Percentiles rank a stretch among this genome's conserved stretches.
phyloP scores from a whole-genome alignment of 2,113 vertebrate genomes.

The Tetrao urogallus region DNA sequence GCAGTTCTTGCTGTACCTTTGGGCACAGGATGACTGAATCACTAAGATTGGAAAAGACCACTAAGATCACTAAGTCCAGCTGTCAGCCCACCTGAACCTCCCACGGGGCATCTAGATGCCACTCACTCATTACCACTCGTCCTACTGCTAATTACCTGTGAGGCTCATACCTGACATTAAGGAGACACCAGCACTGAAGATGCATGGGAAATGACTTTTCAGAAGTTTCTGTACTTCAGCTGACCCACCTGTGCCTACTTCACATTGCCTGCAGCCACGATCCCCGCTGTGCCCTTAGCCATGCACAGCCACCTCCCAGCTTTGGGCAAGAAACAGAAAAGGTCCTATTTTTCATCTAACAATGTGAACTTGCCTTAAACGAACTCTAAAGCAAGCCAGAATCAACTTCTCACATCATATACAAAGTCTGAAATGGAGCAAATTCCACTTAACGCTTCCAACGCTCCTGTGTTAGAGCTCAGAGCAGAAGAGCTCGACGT shows the following conservation, averaged over 20 bases:
- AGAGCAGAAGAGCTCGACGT: fast-evolving
- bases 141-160: no score
- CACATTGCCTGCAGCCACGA: no score
- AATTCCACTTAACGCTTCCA: background rate
- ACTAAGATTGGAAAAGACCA: no score
- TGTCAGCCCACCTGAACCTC: no score
- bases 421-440: background rate
- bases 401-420: fast-evolving
- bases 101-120: no score
- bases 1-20: fast-evolving
- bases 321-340: fast-evolving
- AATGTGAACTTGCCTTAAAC: background rate
- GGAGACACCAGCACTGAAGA: background rate
- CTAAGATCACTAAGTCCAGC: no score
- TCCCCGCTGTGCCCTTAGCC: background rate
- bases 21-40: no score
- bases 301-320: background rate
- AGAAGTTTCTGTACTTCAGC: background rate
- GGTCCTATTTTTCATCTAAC: fast-evolving
- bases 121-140: no score
- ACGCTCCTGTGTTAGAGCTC: fast-evolving
- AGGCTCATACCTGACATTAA: no score
- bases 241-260: no score
- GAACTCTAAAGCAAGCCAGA: background rate
- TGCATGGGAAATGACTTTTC: fast-evolving